Base-by-base conservation (phyloP, 53 echinoderm and acorn worm species). In the Patiria pectinifera region DNA sequence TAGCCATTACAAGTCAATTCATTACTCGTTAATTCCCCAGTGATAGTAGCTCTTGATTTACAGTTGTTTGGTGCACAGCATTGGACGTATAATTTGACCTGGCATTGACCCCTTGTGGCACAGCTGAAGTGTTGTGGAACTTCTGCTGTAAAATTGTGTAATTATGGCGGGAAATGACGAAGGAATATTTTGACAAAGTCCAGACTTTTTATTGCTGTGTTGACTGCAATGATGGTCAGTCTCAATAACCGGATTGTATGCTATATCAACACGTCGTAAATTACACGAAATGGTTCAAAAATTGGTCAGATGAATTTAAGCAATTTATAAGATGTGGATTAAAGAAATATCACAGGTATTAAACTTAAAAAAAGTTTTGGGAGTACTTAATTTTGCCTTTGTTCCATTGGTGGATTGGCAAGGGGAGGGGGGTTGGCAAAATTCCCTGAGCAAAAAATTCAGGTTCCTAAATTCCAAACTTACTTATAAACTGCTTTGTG, bases 181-280 rank as follows among this genome's bases (percentile, higher is more conserved):
- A 59, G 24, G 22, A 77, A 35, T 62, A 44, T 75, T 74, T 86
- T 78, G 87, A 88, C 78, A 78, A 78, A 88, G 15, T 78, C 88
- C 88, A 88, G 88, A 88, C 71, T 62, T 76, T 77, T 76, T 72
- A 71, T 86, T 48, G 59, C 75, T 86, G 47, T 58, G 58, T 82
- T 82, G 60, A 49, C 49, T 62, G 85, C 69, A n/a, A 19, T 71
- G 62, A 60, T 62, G 24, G 44, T 16, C 26, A 14, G 45, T 85
- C 19, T 66, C 62, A 19, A 1, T 13, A 43, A 6, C 63, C 45
- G 69, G 66, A 79, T 11, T 46, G 79, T 76, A 11, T 79, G 11
- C 11, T 1, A 18, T 14, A 14, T 66, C 66, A 66, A 66, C 66
- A 66, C 66, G 3, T 66, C 66, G 19, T 66, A 66, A 66, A 66